phyloP scores from a whole-genome alignment of 2,888 invertebrate genomes.

The Leucophenga montana region DNA sequence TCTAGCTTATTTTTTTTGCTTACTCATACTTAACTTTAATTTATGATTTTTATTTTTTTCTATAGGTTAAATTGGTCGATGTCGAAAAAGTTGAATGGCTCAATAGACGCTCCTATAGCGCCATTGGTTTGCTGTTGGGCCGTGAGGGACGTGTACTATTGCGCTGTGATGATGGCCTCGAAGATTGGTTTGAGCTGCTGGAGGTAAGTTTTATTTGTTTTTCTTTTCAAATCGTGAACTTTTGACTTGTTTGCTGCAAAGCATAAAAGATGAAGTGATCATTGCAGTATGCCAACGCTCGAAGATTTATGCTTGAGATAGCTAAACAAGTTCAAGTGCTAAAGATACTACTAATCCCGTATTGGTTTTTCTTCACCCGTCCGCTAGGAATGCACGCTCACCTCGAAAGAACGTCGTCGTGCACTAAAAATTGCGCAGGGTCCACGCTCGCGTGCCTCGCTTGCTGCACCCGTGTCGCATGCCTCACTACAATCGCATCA shows the following conservation, averaged over 20 bases:
- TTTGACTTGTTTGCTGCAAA: background rate
- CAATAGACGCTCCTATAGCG: conserved; percentile 78
- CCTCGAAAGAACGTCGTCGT: conserved; percentile 78
- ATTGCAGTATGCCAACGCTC: too few relatives aligned
- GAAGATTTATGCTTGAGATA: too few relatives aligned
- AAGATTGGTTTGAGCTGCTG: conserved; percentile 79
- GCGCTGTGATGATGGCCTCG: conserved; percentile 75
- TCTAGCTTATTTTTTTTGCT: background rate
- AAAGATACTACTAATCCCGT: background rate
- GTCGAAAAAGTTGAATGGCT: conserved; percentile 80
- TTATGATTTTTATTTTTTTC: conserved; percentile 46
- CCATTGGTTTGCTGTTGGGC: conserved; percentile 76
- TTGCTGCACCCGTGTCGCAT: conserved; percentile 72
- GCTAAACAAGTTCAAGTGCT: too few relatives aligned
- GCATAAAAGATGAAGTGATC: background rate
- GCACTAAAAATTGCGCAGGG: conserved; percentile 75
- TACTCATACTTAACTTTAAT: conserved; percentile 19
- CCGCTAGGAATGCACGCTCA: conserved; percentile 76
- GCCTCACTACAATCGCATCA: conserved; percentile 71
- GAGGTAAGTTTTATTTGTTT: conserved; percentile 72
- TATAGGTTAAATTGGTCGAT: conserved; percentile 77
- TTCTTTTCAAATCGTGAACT: background rate
- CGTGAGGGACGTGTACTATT: conserved; percentile 74
- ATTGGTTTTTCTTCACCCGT: background rate
- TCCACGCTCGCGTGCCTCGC: conserved; percentile 71